Base-by-base conservation (phyloP, 2,113 vertebrate species). In the Platichthys stellatus region DNA sequence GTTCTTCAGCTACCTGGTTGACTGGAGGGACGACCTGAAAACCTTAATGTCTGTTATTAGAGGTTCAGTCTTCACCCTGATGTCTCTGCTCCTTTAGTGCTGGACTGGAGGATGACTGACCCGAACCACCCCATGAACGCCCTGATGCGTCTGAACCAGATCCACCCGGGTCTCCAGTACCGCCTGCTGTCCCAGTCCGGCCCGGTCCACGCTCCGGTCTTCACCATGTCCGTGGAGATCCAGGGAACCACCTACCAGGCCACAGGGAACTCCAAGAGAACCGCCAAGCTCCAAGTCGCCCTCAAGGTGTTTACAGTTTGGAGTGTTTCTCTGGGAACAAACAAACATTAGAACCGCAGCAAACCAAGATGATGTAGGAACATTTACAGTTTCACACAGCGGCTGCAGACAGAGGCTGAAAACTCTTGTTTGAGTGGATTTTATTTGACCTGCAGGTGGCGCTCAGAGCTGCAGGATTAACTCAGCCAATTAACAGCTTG, bases 71-170 rank as follows among this genome's bases (percentile, higher is more conserved):
- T 51, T 2, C 4, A 51, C 4, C 2, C 47, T 20, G 17, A 13
- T 3, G 40, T 43, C 40, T 51, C 47, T 51, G 4, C 18, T 21
- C 24, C 24, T 71, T 10, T 13, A 98, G 97, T 97, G 81, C 92
- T 97, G 74, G 97, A 99, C 90, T 97, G 96, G 93, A 97, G 97
- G 96, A 96, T 97, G 96, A 97, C 96, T 89, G 97, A 99, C 85
- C 96, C 96, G 51, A 95, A 95, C 88, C 94, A 94, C 35, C 94
- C 94, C 69, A 97, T 97, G 96, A 99, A 98, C 74, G 98, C 97
- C 69, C 93, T 98, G 82, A 98, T 99, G 98, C 95, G 98, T 69
- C 94, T 99, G 71, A 99, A 99, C 92, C 97, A 99, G 93, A 96
- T 98, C 93, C 95, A 96, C 63, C 97, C 98, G 12, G 97, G 97